phyloP scores from a whole-genome alignment of 2,888 invertebrate genomes.

The Thalpophila matura region DNA sequence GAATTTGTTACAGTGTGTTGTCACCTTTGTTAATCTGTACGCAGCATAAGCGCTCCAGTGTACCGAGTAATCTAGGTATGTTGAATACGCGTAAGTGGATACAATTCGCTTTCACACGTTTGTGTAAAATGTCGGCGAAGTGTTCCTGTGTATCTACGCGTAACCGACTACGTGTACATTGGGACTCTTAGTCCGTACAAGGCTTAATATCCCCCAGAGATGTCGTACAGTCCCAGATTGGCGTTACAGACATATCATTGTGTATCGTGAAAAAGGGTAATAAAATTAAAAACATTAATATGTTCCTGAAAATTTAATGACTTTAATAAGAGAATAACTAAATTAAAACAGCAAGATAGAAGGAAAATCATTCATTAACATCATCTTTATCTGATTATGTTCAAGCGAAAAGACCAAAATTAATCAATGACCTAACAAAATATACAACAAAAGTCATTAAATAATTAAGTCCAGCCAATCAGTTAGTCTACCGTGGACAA shows the following conservation, averaged over 20 bases:
- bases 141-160: too few relatives aligned
- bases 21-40: too few relatives aligned
- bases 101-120: too few relatives aligned
- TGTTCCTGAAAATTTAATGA: constrained; percentile 91
- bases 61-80: too few relatives aligned
- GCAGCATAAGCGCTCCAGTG: too few relatives aligned
- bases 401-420: constrained; percentile 88
- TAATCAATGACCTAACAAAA: constrained; percentile 91
- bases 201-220: too few relatives aligned
- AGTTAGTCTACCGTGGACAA: constrained; percentile 83
- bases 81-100: too few relatives aligned
- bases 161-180: too few relatives aligned
- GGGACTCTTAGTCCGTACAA: too few relatives aligned
- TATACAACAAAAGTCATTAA: constrained; percentile 91
- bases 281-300: constrained; percentile 74
- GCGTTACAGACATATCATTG: neutral
- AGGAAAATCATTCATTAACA: constrained; percentile 89
- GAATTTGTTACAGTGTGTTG: too few relatives aligned
- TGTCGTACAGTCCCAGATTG: neutral
- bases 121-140: too few relatives aligned
- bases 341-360: constrained; percentile 91
- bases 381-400: constrained; percentile 87
- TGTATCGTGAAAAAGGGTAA: neutral
- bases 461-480: constrained; percentile 89
- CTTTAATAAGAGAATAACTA: constrained; percentile 91